Conservation (phyloP, 2,113 vertebrate genomes). For the Vireo altiloquus region DNA sequence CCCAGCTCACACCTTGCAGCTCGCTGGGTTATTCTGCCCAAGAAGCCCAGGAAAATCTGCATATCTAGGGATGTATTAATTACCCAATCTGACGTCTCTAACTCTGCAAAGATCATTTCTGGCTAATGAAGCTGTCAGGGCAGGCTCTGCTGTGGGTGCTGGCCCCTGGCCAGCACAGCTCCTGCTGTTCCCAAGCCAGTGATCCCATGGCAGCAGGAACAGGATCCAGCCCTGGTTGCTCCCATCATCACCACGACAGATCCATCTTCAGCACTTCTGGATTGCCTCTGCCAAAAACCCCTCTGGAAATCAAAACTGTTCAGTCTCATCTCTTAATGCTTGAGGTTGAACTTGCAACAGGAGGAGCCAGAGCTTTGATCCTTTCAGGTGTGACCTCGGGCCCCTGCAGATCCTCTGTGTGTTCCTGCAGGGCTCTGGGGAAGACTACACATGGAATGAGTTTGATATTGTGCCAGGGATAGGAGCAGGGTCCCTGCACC, state of each 20-base stretch:
- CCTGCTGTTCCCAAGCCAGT: not conserved
- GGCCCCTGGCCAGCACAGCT: not conserved
- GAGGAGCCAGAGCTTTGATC: not conserved
- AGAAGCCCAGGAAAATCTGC: not conserved
- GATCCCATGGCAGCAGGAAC: not conserved
- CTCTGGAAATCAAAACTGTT: not conserved
- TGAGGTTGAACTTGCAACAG: accelerated
- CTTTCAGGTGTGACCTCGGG: not conserved
- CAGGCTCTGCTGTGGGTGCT: not conserved
- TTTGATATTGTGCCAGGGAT: not conserved
- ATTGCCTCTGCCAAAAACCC: accelerated
- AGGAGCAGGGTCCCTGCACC: not conserved
- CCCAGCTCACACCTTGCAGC: accelerated
- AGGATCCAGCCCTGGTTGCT: not conserved
- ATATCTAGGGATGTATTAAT: not conserved
- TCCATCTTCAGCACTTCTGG: not conserved
- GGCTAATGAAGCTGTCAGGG: slow-evolving; percentile 15
- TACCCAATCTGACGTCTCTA: not conserved
- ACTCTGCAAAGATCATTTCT: not conserved
- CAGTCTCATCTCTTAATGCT: not conserved
- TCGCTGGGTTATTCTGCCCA: not conserved
- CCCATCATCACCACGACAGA: accelerated
- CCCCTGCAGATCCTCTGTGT: not conserved
- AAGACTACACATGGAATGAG: not conserved
- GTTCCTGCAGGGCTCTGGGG: not conserved